Evolutionary conservation across 2,113 vertebrate species (phyloP).

Genomic region (Setophaga coronata): DNA sequence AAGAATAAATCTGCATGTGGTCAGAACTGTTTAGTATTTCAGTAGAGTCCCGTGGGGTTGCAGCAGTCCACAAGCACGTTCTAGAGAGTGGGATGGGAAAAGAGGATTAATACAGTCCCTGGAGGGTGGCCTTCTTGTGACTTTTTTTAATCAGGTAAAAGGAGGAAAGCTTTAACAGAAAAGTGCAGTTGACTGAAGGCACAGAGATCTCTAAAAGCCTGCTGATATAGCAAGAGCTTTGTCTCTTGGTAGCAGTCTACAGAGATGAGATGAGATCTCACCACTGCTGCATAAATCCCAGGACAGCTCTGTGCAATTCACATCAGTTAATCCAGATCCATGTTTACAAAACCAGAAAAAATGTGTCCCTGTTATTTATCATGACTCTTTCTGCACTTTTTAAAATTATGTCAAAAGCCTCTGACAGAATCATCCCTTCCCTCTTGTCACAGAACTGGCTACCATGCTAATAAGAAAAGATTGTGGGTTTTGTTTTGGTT

Average conservation of each 20-base stretch:
- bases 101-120: background rate
- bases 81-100: background rate
- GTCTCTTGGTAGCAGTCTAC: constrained; percentile 32
- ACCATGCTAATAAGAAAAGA: background rate
- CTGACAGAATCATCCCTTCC: background rate
- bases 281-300: background rate
- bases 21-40: background rate
- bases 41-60: background rate
- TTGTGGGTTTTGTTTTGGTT: background rate
- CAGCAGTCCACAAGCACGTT: background rate
- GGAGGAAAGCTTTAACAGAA: background rate
- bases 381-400: background rate
- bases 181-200: constrained; percentile 2
- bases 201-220: constrained; percentile 28
- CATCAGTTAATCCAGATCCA: constrained; percentile 39
- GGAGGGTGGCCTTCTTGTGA: background rate
- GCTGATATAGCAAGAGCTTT: constrained; percentile 30
- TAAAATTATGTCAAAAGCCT: constrained; percentile 14
- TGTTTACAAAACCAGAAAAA: constrained; percentile 45
- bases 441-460: background rate
- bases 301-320: constrained; percentile 4
- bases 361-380: background rate
- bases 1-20: constrained; percentile 22
- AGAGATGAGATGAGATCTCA: constrained; percentile 25
- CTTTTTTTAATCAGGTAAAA: constrained; percentile 24